Evolutionary conservation across 2,113 vertebrate species (phyloP), one percentile per base, ranked within the genome.

Genomic region (Origma solitaria): DNA sequence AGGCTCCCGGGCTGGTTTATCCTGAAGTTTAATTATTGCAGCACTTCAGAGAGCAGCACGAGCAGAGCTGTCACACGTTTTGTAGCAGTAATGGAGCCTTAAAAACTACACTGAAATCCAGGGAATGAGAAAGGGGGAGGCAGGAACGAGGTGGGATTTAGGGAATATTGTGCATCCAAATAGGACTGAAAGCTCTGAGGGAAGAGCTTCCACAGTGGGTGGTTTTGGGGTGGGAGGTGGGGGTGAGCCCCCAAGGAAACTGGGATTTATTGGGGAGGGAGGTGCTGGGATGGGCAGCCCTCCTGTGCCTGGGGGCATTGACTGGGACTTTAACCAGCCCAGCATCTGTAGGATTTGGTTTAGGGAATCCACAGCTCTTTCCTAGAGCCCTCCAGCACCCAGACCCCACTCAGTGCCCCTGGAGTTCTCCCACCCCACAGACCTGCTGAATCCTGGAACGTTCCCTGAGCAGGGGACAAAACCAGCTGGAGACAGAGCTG

Each of bases 401-500:
- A 47, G 10, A 47, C 45, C 21, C 45, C 9, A 4, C 45, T 47
- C 45, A 4, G 45, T 47, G 45, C 45, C 21, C 45, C 45, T 21
- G 9, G 45, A 47, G 10, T 49, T 49, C 21, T 49, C 22, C 47
- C 47, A 23, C 12, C 47, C 47, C 11, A 16, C 10, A 23, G 47
- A 23, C 23, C 47, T 47, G 47, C 47, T 13, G 47, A 47, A 47
- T 47, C 47, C 47, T 23, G 22, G 47, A 49, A 49, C 10, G 22
- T 7, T 49, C 47, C 47, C 47, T 49, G 47, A 23, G 47, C 18
- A 8, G 35, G 42, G 45, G 18, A 49, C 50, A 44, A 19, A 38
- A 27, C 18, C 0, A 0, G 37, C 16, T 0, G 18, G 61, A 61
- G 69, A 24, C 0, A 1, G 54, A 61, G 31, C 4, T 0, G 17